These are phyloP conservation scores for Cyclophora albipunctata DNA, from an alignment of 2,888 invertebrate species.

Conservation along the genomic window DNA sequence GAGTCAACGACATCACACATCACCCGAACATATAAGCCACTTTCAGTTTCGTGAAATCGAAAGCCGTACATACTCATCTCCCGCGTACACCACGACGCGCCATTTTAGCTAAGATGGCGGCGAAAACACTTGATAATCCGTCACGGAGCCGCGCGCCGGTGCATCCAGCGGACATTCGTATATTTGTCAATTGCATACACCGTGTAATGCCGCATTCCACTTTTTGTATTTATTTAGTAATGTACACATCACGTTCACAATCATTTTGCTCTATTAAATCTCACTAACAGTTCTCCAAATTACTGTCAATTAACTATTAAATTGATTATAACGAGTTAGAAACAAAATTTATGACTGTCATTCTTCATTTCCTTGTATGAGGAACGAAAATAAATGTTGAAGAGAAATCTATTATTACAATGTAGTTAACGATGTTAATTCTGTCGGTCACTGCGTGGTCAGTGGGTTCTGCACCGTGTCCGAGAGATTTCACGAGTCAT, in stretches of 20 bases:
- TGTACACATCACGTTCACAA: conserved; percentile 7
- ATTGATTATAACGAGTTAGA: no score
- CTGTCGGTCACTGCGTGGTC: no score
- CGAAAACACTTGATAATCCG: conserved; percentile 59
- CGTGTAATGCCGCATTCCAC: conserved; percentile 25
- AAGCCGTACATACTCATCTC: conserved; percentile 57
- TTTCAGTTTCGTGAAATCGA: conserved; percentile 73
- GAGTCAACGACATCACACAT: conserved; percentile 71
- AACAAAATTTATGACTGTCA: no score
- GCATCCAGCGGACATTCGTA: conserved; percentile 38
- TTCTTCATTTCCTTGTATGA: no score
- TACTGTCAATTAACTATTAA: no score
- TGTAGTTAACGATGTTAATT: no score
- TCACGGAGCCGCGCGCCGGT: conserved; percentile 45
- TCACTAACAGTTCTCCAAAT: no score
- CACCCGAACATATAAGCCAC: conserved; percentile 66
- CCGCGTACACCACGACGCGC: conserved; percentile 44
- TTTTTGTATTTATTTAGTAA: conserved; percentile 20
- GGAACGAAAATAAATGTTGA: no score
- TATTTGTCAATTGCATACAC: conserved; percentile 47
- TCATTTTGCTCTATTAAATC: no score
- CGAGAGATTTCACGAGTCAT: no score
- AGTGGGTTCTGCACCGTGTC: no score
- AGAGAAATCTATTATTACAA: no score
- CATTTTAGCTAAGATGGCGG: conserved; percentile 60